Conservation (phyloP, 2,797 vertebrate genomes). For the Choloepus didactylus region DNA sequence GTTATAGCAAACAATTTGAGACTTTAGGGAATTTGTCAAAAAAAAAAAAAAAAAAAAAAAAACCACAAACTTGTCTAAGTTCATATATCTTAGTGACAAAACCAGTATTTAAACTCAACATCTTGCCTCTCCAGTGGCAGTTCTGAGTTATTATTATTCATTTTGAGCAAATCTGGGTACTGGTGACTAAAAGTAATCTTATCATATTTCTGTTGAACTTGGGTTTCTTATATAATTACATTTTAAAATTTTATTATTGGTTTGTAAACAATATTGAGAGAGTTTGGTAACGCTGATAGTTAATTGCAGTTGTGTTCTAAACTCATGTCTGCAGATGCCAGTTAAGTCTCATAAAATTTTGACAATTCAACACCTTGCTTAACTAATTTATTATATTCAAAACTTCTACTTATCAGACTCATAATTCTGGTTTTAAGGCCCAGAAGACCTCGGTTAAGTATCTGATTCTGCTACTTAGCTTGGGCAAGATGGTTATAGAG, state of each 20-base stretch:
- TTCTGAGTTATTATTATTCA: neutral
- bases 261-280: neutral
- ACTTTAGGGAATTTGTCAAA: neutral
- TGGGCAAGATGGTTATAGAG: neutral
- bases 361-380: neutral
- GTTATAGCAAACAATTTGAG: neutral
- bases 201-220: constrained; percentile 23
- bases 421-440: neutral
- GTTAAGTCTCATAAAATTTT: neutral
- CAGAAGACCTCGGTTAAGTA: neutral
- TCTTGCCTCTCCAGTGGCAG: neutral
- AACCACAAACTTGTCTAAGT: neutral
- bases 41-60: no score
- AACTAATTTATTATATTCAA: neutral
- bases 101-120: neutral
- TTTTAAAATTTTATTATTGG: constrained; percentile 14
- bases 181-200: constrained; percentile 22
- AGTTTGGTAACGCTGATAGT: neutral
- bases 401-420: neutral
- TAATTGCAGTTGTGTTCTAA: neutral
- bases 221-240: neutral
- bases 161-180: neutral
- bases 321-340: neutral
- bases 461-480: neutral
- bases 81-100: neutral